Conservation (phyloP, 92 coral and sea anemone species). For the Zoanthus sociatus region DNA sequence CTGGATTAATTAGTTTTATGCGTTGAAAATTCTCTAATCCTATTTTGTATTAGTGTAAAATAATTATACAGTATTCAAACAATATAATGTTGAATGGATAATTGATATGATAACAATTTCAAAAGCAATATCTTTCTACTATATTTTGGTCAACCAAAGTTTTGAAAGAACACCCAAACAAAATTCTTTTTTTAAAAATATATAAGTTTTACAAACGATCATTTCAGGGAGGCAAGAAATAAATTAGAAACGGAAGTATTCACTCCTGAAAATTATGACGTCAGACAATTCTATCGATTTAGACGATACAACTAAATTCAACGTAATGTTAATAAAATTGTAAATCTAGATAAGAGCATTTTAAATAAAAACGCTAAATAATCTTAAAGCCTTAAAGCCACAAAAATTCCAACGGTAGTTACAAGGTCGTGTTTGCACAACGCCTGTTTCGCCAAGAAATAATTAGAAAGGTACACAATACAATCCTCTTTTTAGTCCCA, state of each 20-base stretch:
- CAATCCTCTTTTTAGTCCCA: not conserved
- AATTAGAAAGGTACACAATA: not conserved
- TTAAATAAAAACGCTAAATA: not conserved
- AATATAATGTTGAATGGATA: no score
- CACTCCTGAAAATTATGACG: no score
- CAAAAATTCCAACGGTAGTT: constrained; percentile 22
- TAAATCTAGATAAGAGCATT: not conserved
- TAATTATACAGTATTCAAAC: no score
- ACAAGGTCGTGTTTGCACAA: not conserved
- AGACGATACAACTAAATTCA: no score
- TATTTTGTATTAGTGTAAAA: no score
- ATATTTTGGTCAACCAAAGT: not conserved
- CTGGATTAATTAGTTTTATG: no score
- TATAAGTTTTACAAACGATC: not conserved
- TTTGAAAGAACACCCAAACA: not conserved
- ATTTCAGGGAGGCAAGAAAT: not conserved
- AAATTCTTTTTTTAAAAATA: not conserved
- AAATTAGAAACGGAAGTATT: not conserved
- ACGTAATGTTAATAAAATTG: no score
- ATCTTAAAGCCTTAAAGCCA: not conserved
- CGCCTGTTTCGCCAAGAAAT: not conserved
- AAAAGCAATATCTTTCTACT: not conserved
- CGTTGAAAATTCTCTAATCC: no score
- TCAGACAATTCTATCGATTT: no score
- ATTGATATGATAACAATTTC: no score